Base-by-base conservation (phyloP, 2,797 vertebrate genomes). In the Steatocranus sp. region DNA sequence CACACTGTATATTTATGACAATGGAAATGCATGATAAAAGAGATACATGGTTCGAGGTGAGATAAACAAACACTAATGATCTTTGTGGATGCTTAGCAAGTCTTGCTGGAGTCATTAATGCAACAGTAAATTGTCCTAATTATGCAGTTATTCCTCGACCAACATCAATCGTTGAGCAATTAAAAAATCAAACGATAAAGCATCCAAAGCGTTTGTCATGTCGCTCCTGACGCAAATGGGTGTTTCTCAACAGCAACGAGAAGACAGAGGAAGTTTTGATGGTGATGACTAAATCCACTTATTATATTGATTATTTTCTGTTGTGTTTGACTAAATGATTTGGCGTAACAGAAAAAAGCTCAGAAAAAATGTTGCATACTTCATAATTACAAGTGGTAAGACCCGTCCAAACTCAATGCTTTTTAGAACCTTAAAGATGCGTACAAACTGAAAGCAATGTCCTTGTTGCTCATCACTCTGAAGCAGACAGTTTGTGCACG, bases 91-190 rank as follows among this genome's bases (percentile, higher is more conserved):
- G 73, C 75, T 80, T 38, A 68, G 76, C 15, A 12, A 76, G 75
- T 84, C 84, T 75, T 20, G 51, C 49, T 50, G 38, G 80, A 79
- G 80, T 83, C 83, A 84, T 89, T 87, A 87, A 49, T 27, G 25
- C 75, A 56, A 78, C 75, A 49, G 84, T 84, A 75, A 84, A 89
- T 83, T 56, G 70, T 89, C 68, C 70, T 78, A 82, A 87, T 87
- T 84, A 90, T 48, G 58, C 78, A 75, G 56, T 49, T 73, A 75
- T 82, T 76, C 32, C 58, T 82, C 41, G 1, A 50, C 79, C 20
- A 70, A 48, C 78, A 90, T 92, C 56, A 82, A 86, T 92, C 87
- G 83, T 36, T 8, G 32, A 76, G 76, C 48, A 80, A 87, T 88
- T 88, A 83, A 86, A 66, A 66, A 83, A 81, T 75, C 50, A 80